phyloP scores from a whole-genome alignment of 2,888 invertebrate genomes.

The Thumatha senex region DNA sequence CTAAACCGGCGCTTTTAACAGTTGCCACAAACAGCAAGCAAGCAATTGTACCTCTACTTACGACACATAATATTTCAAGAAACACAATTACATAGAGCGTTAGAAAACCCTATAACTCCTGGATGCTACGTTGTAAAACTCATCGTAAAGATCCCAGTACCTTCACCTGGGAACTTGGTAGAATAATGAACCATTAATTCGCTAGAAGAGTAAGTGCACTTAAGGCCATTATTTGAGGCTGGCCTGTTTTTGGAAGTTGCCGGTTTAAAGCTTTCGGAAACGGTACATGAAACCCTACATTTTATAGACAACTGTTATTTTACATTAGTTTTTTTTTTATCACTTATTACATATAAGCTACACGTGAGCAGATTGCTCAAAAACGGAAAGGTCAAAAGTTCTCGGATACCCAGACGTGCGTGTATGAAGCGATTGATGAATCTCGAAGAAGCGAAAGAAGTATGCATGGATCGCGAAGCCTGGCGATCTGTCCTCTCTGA shows the following conservation, averaged over 20 bases:
- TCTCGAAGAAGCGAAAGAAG: too few relatives aligned
- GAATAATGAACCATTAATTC: slow-evolving; percentile 42
- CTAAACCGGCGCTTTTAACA: slow-evolving; percentile 8
- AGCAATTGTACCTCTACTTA: slow-evolving; percentile 12
- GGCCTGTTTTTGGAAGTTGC: slow-evolving; percentile 15
- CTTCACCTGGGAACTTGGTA: slow-evolving; percentile 16
- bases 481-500: too few relatives aligned
- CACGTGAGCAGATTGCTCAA: too few relatives aligned
- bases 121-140: slow-evolving; percentile 33
- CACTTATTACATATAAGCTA: too few relatives aligned
- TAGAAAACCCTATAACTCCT: slow-evolving; percentile 36
- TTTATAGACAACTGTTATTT: too few relatives aligned
- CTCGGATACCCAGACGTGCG: too few relatives aligned
- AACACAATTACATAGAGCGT: slow-evolving; percentile 36
- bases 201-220: slow-evolving; percentile 35
- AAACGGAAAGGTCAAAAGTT: too few relatives aligned
- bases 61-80: slow-evolving; percentile 33
- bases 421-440: too few relatives aligned
- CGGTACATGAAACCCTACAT: background rate
- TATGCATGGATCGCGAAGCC: too few relatives aligned
- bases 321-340: too few relatives aligned
- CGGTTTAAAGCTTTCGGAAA: background rate
- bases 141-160: slow-evolving; percentile 36
- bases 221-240: slow-evolving; percentile 23
- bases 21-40: slow-evolving; percentile 6